Base-by-base conservation (phyloP, 2,797 vertebrate species). In the Clamator glandarius region DNA sequence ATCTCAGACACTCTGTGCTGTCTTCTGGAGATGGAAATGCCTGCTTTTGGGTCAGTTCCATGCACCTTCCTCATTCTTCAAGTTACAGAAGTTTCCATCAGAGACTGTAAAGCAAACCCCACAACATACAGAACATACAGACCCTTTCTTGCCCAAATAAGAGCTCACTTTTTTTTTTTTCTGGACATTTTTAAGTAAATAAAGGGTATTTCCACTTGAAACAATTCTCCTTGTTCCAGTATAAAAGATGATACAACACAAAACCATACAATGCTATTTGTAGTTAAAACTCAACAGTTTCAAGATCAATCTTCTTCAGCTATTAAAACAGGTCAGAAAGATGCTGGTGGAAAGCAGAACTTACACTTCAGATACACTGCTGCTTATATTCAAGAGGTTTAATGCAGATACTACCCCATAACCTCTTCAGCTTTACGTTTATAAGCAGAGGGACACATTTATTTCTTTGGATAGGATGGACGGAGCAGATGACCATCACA, bases 341-440 rank as follows among this genome's bases (percentile, higher is more conserved):
- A 77, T n/a, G 33, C 31, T 15, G 35, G 39, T 11, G 19, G 16
- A 23, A 90, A 25, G 48, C 1, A 0, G 82, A 84, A 21, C 18
- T 76, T 55, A 26, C 10, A n/a, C 39, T 86, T 88, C 62, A 81
- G 41, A 44, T 13, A 55, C 11, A 28, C 20, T 20, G 26, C 48
- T 84, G 62, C 74, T 81, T n/a, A 4, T 69, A 70, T 74, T 80
- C 64, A 28, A 84, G 26, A 72, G 24, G 29, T 88, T 54, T 87
- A 81, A 52, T 29, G 61, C 11, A 61, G 52, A 58, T 28, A 55
- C 35, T 51, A 73, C 58, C 58, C 26, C 64, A 87, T 66, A 87
- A 95, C 88, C 29, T 84, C 51, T 70, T 61, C 44, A 82, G 67
- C 52, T 62, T 52, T 33, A 11, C 57, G 54, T 77, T 89, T 92